Evolutionary conservation across 2,888 invertebrate genomes (phyloP), one percentile per base, ranked within the genome.

Genomic region (Drosophila falleni): DNA sequence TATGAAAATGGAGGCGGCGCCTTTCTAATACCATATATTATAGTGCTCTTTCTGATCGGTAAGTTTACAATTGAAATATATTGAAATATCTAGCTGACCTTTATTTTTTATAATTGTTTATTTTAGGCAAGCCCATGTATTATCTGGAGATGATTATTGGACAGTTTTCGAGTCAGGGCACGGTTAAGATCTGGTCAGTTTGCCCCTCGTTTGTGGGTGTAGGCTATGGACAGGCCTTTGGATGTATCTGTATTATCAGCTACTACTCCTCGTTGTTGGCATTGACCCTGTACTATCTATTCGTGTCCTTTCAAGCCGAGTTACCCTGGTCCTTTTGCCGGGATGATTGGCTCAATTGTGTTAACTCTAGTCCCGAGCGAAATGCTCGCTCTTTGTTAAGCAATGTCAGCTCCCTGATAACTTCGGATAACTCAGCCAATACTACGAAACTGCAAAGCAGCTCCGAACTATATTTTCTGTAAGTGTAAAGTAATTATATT

Each of bases 91-190:
- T 1, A 11, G 6, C 1, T 42, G 5, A 29, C 2, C 8, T 29
- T 29, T 29, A 29, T 5, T 29, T 29, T 29, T 8, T 29, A 31
- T 1, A 3, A 5, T 26, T 94, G 62, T 35, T 5, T 11, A 10
- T 23, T 2, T 94, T 94, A 67, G 96, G 96, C 53, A 95, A 96
- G 80, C 97, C 97, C 0, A 94, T 97, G 93, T 97, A 97, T 91
- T 97, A 96, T 90, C 93, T 98, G 89, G 97, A 98, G 93, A 95
- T 96, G 93, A 93, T 95, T 2, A 91, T 97, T 10, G 97, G 97
- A 11, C 97, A 98, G 91, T 98, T 97, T 89, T 95, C 96, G 62
- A 95, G 96, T 62, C 95, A 95, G 86, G 97, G 97, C 59, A 96
- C 96, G 10, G 95, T 97, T 0, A 96, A 95, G 90, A 94, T 97